These are phyloP conservation scores for Andricus grossulariae DNA, from an alignment of 1,140 invertebrate genomes.

Conservation along the genomic window DNA sequence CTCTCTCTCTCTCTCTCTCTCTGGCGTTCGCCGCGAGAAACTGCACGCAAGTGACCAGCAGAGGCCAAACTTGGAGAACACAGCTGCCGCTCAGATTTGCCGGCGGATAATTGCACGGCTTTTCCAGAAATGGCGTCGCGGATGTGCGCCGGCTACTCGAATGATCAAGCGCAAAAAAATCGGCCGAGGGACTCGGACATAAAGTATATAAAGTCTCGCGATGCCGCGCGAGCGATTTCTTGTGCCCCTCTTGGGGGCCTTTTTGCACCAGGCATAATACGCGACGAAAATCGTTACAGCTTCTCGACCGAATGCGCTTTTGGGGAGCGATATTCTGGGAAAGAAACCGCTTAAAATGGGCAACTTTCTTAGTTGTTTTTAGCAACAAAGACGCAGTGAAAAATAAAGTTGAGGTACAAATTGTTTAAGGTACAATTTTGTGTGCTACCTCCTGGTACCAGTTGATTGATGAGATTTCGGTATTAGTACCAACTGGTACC, in stretches of 20 bases:
- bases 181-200: conserved; percentile 52
- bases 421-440: too few species aligned
- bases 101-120: conserved; percentile 70
- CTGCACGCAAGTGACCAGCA: conserved; percentile 39
- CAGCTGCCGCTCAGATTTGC: conserved; percentile 72
- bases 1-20: conserved; percentile 22
- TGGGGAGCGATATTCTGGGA: conserved; percentile 35
- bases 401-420: too few species aligned
- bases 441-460: too few species aligned
- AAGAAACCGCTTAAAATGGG: neutral
- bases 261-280: neutral
- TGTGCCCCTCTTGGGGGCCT: neutral
- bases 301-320: neutral
- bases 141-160: conserved; percentile 36
- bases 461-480: too few species aligned
- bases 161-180: conserved; percentile 51
- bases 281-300: conserved; percentile 7
- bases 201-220: conserved; percentile 44
- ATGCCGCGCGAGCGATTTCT: conserved; percentile 31
- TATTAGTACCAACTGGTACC: too few species aligned
- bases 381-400: too few species aligned
- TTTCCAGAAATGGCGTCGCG: conserved; percentile 72
- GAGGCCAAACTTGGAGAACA: conserved; percentile 65
- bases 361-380: neutral
- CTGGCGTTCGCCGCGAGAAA: conserved; percentile 37